Evolutionary conservation across 2,797 vertebrate species (phyloP).

Genomic region (Ptychadena robeensis): DNA sequence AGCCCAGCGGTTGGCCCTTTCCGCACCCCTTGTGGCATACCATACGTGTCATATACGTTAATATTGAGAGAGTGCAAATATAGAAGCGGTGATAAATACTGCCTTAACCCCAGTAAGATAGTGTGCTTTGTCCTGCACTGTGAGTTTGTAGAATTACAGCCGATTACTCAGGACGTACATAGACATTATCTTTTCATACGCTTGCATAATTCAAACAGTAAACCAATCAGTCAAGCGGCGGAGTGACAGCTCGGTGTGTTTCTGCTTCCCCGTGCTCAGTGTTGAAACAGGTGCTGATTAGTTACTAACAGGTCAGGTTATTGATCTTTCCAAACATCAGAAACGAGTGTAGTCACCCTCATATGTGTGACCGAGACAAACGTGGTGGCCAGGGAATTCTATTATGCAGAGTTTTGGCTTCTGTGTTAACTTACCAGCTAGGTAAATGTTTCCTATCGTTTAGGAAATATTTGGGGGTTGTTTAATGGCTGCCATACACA

Average conservation of each 20-base stretch:
- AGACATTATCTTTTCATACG: not conserved
- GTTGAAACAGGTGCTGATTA: conserved; percentile 11
- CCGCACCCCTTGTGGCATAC: no score
- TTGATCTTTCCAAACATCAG: conserved; percentile 9
- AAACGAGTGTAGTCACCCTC: not conserved
- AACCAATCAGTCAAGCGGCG: conserved; percentile 4
- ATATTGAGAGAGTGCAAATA: not conserved
- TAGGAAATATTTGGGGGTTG: no score
- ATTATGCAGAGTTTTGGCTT: no score
- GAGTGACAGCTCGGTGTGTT: not conserved
- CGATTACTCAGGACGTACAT: not conserved
- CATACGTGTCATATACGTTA: no score
- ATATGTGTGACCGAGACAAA: not conserved
- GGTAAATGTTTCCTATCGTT: no score
- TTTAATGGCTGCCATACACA: no score
- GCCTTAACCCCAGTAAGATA: not conserved
- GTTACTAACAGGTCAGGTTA: not conserved
- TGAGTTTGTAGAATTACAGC: not conserved
- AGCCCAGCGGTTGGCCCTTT: no score
- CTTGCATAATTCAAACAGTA: not conserved
- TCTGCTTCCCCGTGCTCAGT: not conserved
- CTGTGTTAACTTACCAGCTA: no score
- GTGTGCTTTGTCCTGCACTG: not conserved
- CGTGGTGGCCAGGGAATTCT: not conserved
- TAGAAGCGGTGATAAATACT: not conserved